phyloP scores from a whole-genome alignment of 53 echinoderm and acorn worm species.

The Astropecten irregularis region DNA sequence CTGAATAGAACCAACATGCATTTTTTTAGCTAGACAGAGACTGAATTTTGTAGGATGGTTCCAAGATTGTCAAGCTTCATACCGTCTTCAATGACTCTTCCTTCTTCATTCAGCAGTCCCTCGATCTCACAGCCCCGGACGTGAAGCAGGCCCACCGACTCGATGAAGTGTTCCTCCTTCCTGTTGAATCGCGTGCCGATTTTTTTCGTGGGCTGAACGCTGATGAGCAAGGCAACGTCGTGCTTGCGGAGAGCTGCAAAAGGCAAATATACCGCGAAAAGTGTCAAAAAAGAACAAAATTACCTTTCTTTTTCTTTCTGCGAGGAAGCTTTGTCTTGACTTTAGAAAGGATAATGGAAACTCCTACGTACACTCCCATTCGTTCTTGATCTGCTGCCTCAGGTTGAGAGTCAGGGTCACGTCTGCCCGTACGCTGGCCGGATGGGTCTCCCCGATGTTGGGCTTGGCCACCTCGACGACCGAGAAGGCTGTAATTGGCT shows the following conservation, averaged over 20 bases:
- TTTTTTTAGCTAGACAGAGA: too few relatives aligned
- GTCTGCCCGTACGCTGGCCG: conserved; percentile 90
- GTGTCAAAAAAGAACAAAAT: too few relatives aligned
- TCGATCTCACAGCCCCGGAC: conserved; percentile 95
- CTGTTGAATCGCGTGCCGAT: conserved; percentile 67
- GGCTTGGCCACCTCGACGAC: conserved; percentile 97
- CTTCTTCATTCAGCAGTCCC: conserved; percentile 85
- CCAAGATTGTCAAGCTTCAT: too few relatives aligned
- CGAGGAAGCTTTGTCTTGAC: too few relatives aligned
- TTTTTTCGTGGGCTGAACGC: conserved; percentile 73
- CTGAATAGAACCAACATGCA: too few relatives aligned
- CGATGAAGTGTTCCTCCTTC: conserved; percentile 82
- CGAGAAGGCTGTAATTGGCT: conserved; percentile 96
- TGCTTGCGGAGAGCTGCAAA: conserved; percentile 86
- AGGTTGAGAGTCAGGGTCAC: conserved; percentile 88
- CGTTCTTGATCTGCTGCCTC: conserved; percentile 75
- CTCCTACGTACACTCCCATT: conserved; percentile 93
- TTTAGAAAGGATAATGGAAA: too few relatives aligned
- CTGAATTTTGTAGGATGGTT: too few relatives aligned
- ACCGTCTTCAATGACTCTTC: conserved; percentile 97
- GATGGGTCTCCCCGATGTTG: conserved; percentile 97
- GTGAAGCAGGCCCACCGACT: conserved; percentile 81
- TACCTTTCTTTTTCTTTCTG: too few relatives aligned
- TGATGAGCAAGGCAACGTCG: conserved; percentile 92
- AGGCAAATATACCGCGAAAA: background rate